Evolutionary conservation across 2,888 invertebrate genomes (phyloP).

Genomic region (Hydrotaea diabolus): DNA sequence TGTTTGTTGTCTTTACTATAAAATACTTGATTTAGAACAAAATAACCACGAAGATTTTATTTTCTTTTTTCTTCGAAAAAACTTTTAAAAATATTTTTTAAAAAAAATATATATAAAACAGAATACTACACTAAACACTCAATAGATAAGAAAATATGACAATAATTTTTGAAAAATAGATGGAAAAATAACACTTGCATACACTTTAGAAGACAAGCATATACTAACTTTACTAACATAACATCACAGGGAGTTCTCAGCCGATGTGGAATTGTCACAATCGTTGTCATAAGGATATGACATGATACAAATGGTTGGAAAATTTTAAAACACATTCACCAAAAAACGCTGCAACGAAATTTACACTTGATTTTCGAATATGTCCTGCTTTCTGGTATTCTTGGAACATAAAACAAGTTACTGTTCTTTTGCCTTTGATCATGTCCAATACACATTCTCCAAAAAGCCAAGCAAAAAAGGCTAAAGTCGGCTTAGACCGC

Average conservation of each 20-base stretch:
- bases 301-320: no score
- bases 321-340: no score
- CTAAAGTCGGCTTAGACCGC: no score
- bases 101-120: constrained; percentile 1
- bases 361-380: no score
- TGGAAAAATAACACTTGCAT: neutral
- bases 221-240: constrained; percentile 18
- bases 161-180: constrained; percentile 55
- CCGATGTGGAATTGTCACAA: neutral
- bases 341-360: no score
- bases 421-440: no score
- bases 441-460: no score
- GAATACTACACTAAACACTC: constrained; percentile 42
- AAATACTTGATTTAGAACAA: constrained; percentile 19
- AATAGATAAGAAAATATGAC: constrained; percentile 57
- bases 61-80: no score
- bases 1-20: constrained; percentile 33
- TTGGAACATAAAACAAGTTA: no score
- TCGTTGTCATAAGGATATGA: no score
- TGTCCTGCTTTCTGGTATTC: no score
- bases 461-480: no score
- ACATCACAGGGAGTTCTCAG: neutral
- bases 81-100: neutral
- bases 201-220: constrained; percentile 8
- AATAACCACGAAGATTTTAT: neutral